phyloP scores from a whole-genome alignment of 2,113 vertebrate species.

The Myrmecophaga tridactyla region DNA sequence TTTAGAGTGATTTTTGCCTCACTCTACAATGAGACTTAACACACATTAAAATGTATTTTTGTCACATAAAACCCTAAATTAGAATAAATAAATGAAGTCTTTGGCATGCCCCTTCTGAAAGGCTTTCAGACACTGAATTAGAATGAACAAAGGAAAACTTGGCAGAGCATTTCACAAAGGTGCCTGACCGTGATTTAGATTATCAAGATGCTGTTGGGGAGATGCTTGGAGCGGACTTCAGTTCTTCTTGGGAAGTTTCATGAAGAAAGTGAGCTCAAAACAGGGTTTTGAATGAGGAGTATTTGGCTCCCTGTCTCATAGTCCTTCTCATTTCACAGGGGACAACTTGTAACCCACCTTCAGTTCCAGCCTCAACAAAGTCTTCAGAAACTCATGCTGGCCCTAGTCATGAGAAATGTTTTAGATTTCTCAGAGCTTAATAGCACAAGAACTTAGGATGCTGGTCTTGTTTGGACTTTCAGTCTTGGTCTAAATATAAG shows the following conservation, averaged over 20 bases:
- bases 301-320: neutral
- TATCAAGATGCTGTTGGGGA: neutral
- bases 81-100: neutral
- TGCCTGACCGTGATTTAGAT: neutral
- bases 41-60: neutral
- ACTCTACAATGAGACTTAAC: neutral
- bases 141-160: slow-evolving; percentile 17
- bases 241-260: neutral
- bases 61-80: slow-evolving; percentile 35
- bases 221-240: neutral
- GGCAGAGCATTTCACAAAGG: neutral
- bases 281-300: neutral
- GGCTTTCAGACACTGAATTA: neutral
- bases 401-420: neutral
- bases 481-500: neutral
- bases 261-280: neutral
- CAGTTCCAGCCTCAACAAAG: neutral
- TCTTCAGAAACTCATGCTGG: neutral
- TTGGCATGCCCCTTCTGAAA: neutral
- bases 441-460: neutral
- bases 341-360: neutral
- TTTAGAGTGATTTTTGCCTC: slow-evolving; percentile 29
- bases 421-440: neutral
- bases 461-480: neutral
- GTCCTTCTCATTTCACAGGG: neutral